These are phyloP conservation scores for Panthera tigris DNA, from an alignment of 2,113 vertebrate genomes.

Conservation along the genomic window DNA sequence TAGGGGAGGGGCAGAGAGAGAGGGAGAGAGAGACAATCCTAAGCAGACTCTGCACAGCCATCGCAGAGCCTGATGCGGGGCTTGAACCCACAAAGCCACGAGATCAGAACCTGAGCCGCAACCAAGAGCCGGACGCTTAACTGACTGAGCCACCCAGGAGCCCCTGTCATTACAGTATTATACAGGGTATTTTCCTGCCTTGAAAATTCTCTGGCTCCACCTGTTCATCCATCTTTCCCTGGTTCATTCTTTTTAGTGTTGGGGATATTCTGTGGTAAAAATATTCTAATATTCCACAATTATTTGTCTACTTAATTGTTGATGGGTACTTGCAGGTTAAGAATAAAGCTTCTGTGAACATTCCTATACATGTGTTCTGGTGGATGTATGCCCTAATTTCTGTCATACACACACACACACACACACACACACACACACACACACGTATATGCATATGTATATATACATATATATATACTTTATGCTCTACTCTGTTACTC, in stretches of 20 bases:
- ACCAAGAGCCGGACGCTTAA: neutral
- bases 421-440: rapidly evolving
- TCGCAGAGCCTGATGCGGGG: no score
- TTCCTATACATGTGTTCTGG: no score
- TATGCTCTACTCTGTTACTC: no score
- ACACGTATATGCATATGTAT: no score
- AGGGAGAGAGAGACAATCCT: no score
- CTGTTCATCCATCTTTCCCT: neutral
- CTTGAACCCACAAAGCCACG: neutral
- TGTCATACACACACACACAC: no score
- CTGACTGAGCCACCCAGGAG: neutral
- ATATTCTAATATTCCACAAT: neutral
- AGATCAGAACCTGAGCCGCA: neutral
- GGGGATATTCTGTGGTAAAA: neutral
- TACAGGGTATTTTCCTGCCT: neutral
- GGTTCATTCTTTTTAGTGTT: neutral
- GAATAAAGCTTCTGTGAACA: neutral
- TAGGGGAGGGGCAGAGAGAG: neutral
- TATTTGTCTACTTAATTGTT: neutral
- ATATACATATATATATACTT: no score
- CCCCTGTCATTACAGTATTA: no score
- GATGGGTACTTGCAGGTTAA: neutral
- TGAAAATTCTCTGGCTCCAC: neutral
- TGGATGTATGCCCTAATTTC: neutral
- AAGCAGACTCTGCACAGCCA: no score